Conservation (phyloP, 2,888 invertebrate species). For the Imbricaverruca yamaguchii region DNA sequence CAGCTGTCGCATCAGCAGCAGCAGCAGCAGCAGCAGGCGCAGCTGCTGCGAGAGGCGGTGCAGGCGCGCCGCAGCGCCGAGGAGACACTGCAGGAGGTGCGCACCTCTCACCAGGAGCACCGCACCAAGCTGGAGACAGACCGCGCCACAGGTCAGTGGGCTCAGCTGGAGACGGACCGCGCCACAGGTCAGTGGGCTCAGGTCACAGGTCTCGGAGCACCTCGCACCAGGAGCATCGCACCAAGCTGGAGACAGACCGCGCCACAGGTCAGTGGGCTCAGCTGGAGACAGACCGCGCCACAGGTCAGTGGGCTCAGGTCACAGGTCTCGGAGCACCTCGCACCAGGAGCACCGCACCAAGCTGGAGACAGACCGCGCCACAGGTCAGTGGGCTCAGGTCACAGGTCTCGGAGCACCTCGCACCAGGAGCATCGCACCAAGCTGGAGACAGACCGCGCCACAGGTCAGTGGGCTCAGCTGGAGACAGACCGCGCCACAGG, state of each 20-base stretch:
- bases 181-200: background rate
- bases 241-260: too few relatives aligned
- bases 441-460: too few relatives aligned
- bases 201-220: slow-evolving; percentile 32
- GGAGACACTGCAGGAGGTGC: slow-evolving; percentile 45
- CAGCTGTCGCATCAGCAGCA: slow-evolving; percentile 50
- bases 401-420: too few relatives aligned
- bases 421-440: too few relatives aligned
- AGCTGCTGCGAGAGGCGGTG: slow-evolving; percentile 47
- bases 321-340: slow-evolving; percentile 45
- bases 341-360: slow-evolving; percentile 38
- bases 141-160: background rate
- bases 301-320: too few relatives aligned
- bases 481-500: too few relatives aligned
- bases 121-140: slow-evolving; percentile 29
- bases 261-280: too few relatives aligned
- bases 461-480: too few relatives aligned
- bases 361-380: slow-evolving; percentile 30
- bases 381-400: background rate
- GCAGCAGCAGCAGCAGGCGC: slow-evolving; percentile 51
- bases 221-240: too few relatives aligned
- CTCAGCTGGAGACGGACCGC: slow-evolving; percentile 33
- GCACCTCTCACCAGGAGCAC: slow-evolving; percentile 43
- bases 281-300: too few relatives aligned
- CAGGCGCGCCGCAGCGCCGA: slow-evolving; percentile 50